A percentile compares a stretch with the other conserved stretches of the same genome.
phyloP scores from a whole-genome alignment of 2,797 vertebrate species.

The Petrocephalus schoutedeni region DNA sequence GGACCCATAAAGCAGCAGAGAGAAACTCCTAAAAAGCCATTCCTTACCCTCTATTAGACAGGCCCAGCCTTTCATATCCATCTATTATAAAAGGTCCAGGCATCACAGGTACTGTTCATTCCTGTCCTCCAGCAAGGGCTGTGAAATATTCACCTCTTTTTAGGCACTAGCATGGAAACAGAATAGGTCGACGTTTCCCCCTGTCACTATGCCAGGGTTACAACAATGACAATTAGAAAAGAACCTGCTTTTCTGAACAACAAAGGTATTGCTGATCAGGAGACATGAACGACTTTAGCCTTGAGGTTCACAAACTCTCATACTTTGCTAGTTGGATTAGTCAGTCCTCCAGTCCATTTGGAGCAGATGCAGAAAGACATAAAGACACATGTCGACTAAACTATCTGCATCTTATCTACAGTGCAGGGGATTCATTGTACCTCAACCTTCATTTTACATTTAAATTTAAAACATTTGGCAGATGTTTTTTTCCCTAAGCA shows the following conservation, averaged over 20 bases:
- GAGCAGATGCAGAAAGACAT: neutral
- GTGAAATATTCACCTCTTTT: slow-evolving; percentile 59
- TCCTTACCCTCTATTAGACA: slow-evolving; percentile 52
- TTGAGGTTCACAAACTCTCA: neutral
- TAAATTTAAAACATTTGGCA: neutral
- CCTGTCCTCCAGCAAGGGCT: slow-evolving; percentile 40
- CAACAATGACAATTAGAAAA: slow-evolving; percentile 52
- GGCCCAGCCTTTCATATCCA: slow-evolving; percentile 42
- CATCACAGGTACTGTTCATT: slow-evolving; percentile 41
- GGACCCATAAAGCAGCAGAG: slow-evolving; percentile 31
- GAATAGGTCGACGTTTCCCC: slow-evolving; percentile 41
- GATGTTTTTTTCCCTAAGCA: neutral
- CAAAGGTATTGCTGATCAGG: neutral
- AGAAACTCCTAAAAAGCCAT: slow-evolving; percentile 43
- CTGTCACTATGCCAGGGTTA: slow-evolving; percentile 32
- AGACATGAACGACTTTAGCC: neutral
- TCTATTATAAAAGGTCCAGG: slow-evolving; percentile 55
- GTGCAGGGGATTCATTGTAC: neutral
- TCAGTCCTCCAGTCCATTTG: neutral
- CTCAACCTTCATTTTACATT: neutral
- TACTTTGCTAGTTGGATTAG: neutral
- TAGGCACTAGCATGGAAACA: slow-evolving; percentile 48
- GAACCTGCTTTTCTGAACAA: neutral
- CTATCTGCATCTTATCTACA: neutral
- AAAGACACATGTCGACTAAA: neutral